Conservation (phyloP, 2,797 vertebrate species). For the Liparis tanakae region DNA sequence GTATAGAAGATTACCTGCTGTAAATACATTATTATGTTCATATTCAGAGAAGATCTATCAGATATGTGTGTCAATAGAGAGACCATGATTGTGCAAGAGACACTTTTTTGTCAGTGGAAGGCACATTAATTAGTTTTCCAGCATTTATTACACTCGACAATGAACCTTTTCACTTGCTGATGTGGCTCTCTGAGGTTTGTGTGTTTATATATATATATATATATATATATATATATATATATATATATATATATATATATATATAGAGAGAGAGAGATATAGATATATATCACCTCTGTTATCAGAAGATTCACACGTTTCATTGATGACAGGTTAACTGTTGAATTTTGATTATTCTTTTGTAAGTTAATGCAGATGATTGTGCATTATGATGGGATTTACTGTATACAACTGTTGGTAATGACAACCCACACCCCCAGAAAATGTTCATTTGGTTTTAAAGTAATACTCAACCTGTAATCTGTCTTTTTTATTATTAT, state of each 20-base stretch:
- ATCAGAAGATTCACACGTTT: constrained; percentile 28
- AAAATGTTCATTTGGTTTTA: constrained; percentile 27
- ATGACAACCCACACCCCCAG: constrained; percentile 17
- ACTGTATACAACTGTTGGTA: constrained; percentile 42
- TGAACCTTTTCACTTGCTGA: constrained; percentile 27
- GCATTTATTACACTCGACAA: constrained; percentile 51
- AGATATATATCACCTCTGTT: constrained; percentile 53
- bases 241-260: constrained; percentile 60
- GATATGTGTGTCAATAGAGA: constrained; percentile 48
- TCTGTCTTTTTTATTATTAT: neutral
- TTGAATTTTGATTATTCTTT: constrained; percentile 13
- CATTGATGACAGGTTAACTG: constrained; percentile 45
- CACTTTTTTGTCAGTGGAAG: constrained; percentile 61
- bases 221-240: constrained; percentile 67
- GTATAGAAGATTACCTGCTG: constrained; percentile 86
- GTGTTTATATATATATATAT: constrained; percentile 31
- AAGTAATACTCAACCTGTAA: constrained; percentile 22
- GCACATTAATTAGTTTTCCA: constrained; percentile 54
- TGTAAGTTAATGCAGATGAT: constrained; percentile 41
- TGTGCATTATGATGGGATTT: constrained; percentile 50
- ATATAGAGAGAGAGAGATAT: too few relatives aligned
- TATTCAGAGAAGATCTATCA: constrained; percentile 67
- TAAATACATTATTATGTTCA: constrained; percentile 93
- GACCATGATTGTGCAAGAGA: constrained; percentile 62
- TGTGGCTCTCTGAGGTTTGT: constrained; percentile 54